Percentiles rank a stretch among this genome's conserved stretches.
phyloP scores from a whole-genome alignment of 1,140 invertebrate genomes.

The Diprion similis region DNA sequence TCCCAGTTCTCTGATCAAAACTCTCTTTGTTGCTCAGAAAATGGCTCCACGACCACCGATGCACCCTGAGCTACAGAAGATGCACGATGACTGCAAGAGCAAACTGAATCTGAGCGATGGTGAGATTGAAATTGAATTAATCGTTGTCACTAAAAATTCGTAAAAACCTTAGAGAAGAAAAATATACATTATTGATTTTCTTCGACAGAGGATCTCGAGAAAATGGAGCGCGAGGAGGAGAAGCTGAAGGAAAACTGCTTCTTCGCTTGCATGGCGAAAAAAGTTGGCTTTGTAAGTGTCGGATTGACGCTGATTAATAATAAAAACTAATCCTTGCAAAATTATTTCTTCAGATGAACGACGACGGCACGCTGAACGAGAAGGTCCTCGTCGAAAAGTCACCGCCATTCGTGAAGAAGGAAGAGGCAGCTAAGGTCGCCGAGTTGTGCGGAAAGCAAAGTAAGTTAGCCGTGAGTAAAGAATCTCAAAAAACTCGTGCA shows the following conservation, averaged over 20 bases:
- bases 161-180: neutral
- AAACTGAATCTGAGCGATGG: neutral
- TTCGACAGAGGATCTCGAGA: slow-evolving; percentile 1
- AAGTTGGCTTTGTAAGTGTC: neutral
- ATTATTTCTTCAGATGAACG: neutral
- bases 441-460: neutral
- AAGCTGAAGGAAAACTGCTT: neutral
- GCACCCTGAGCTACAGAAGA: neutral
- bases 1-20: neutral
- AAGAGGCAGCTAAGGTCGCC: neutral
- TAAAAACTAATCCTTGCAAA: too few relatives aligned
- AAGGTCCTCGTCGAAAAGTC: neutral
- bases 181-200: neutral
- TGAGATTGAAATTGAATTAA: neutral
- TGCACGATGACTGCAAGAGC: neutral
- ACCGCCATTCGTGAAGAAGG: neutral
- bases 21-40: neutral
- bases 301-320: too few relatives aligned
- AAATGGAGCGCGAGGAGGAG: neutral
- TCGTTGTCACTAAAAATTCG: neutral
- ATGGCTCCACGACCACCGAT: neutral
- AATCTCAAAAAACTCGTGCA: neutral
- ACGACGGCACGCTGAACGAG: neutral
- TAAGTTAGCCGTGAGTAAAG: neutral
- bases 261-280: neutral